Conservation (phyloP, 2,888 invertebrate species). For the Buathra laborator region DNA sequence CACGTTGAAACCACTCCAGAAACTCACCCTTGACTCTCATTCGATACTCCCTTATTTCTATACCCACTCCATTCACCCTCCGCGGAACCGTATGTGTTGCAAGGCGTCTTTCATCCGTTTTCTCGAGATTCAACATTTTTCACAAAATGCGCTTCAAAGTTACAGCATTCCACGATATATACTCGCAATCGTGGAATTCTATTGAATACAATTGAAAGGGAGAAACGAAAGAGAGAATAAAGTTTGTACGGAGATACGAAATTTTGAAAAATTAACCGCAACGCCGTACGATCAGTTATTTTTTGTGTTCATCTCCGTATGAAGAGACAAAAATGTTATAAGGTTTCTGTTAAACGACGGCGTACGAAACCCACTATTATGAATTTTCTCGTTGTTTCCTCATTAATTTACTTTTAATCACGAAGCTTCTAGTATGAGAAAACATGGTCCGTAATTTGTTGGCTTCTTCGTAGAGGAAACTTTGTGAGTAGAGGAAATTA, state of each 20-base stretch:
- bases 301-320: too few relatives aligned
- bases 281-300: too few relatives aligned
- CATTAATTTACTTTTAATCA: too few relatives aligned
- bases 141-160: conserved; percentile 45
- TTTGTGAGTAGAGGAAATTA: too few relatives aligned
- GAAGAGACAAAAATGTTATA: too few relatives aligned
- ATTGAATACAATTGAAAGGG: neutral
- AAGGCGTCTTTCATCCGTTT: conserved; percentile 22
- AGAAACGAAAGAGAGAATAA: neutral
- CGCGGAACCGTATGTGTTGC: neutral
- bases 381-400: too few relatives aligned
- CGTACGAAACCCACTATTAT: too few relatives aligned
- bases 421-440: too few relatives aligned
- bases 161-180: neutral
- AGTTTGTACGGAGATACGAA: neutral
- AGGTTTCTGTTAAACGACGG: too few relatives aligned
- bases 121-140: conserved; percentile 41
- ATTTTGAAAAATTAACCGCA: too few relatives aligned
- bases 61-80: neutral
- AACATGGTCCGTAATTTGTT: too few relatives aligned
- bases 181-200: conserved; percentile 30
- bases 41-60: conserved; percentile 27
- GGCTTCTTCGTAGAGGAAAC: too few relatives aligned
- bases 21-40: conserved; percentile 50
- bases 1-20: conserved; percentile 45